Conservation (phyloP, 2,113 vertebrate genomes). For the Hyla sarda region DNA sequence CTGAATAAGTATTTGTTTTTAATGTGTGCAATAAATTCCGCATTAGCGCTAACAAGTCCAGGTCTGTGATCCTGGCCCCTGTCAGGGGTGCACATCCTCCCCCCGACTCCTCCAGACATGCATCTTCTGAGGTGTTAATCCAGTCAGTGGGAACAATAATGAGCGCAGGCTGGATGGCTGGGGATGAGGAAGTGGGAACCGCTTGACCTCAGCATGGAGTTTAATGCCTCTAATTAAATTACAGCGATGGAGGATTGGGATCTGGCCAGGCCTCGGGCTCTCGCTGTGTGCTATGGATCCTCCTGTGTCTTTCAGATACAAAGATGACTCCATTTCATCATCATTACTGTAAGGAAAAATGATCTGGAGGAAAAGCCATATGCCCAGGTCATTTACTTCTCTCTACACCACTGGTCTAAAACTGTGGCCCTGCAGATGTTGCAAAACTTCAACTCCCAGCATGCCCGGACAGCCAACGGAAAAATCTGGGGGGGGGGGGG, state of each 20-base stretch:
- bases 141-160: slow-evolving; percentile 83
- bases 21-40: slow-evolving; percentile 81
- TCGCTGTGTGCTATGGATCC: slow-evolving; percentile 63
- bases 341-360: slow-evolving; percentile 43
- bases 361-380: slow-evolving; percentile 26
- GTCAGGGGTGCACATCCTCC: slow-evolving; percentile 77
- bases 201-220: slow-evolving; percentile 79
- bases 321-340: slow-evolving; percentile 51
- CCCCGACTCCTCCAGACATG: slow-evolving; percentile 74
- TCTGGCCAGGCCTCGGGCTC: slow-evolving; percentile 79
- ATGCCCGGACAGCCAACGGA: too few relatives aligned
- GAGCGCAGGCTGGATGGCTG: slow-evolving; percentile 78
- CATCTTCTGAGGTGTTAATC: slow-evolving; percentile 84
- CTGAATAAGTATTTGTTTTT: slow-evolving; percentile 82
- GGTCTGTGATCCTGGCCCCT: slow-evolving; percentile 68
- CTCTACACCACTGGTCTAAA: too few relatives aligned
- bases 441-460: too few relatives aligned
- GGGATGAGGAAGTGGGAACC: slow-evolving; percentile 78
- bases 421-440: too few relatives aligned
- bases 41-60: slow-evolving; percentile 79
- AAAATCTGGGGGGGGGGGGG: too few relatives aligned
- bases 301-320: slow-evolving; percentile 22
- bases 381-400: background rate
- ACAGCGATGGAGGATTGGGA: slow-evolving; percentile 74
- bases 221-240: slow-evolving; percentile 86